phyloP scores from a whole-genome alignment of 2,113 vertebrate genomes.

The Hippopotamus amphibius region DNA sequence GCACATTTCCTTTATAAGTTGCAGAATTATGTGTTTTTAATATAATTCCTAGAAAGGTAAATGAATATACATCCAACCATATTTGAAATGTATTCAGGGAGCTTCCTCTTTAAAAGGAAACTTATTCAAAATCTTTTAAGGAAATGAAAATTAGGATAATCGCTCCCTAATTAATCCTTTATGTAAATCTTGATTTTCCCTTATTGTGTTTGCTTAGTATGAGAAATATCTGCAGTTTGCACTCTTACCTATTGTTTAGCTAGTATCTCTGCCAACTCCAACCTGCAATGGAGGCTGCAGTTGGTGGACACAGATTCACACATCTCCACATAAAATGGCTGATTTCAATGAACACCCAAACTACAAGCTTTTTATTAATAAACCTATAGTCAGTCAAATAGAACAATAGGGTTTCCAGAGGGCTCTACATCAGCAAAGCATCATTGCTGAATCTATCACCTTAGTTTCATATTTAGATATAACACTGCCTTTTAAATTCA shows the following conservation, averaged over 20 bases:
- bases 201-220: neutral
- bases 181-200: neutral
- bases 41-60: neutral
- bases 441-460: neutral
- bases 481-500: constrained; percentile 2
- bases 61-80: neutral
- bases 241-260: neutral
- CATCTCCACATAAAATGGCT: neutral
- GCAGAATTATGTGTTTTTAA: constrained; percentile 4
- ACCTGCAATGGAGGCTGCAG: neutral
- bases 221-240: neutral
- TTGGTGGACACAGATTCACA: neutral
- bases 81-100: neutral
- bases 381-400: neutral
- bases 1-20: neutral
- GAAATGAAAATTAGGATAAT: constrained; percentile 29
- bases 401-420: neutral
- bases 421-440: neutral
- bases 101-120: neutral
- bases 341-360: neutral
- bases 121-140: constrained; percentile 41
- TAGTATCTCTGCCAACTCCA: neutral
- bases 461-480: neutral
- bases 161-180: neutral
- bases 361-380: constrained; percentile 1